Percentiles rank a stretch among this genome's conserved stretches.
Conservation (phyloP, 2,113 vertebrate genomes). For the Cyprinus carpio region DNA sequence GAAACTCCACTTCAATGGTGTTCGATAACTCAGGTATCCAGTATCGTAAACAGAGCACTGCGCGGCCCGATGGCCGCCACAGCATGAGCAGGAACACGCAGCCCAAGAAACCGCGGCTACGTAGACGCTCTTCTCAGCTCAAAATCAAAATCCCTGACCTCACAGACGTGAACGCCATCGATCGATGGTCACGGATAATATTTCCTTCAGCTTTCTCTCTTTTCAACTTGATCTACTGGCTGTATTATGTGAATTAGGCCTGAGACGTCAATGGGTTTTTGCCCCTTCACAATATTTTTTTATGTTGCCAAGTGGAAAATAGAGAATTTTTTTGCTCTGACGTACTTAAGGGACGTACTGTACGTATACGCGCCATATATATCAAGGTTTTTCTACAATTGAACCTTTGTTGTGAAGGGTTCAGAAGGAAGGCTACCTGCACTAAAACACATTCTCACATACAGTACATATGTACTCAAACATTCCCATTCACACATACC, state of each 20-base stretch:
- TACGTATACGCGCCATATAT: conserved; percentile 44
- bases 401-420: conserved; percentile 44
- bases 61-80: conserved; percentile 76
- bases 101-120: conserved; percentile 86
- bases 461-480: background rate
- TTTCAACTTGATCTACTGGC: conserved; percentile 99
- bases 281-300: conserved; percentile 24
- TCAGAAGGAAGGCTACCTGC: conserved; percentile 39
- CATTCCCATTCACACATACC: conserved; percentile 23
- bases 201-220: conserved; percentile 94
- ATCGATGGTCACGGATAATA: conserved; percentile 96
- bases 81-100: conserved; percentile 81
- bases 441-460: conserved; percentile 23
- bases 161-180: conserved; percentile 96
- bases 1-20: conserved; percentile 88
- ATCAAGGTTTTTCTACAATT: conserved; percentile 53
- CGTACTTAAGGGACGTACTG: conserved; percentile 38
- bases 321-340: conserved; percentile 28
- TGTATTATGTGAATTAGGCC: conserved; percentile 96
- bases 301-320: conserved; percentile 51
- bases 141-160: conserved; percentile 98
- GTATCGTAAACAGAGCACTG: conserved; percentile 86
- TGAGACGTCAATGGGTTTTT: conserved; percentile 40
- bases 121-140: conserved; percentile 90
- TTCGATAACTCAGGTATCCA: conserved; percentile 94